Percentiles rank a stretch among this genome's conserved stretches.
Evolutionary conservation across 2,888 invertebrate genomes (phyloP).

Genomic region (Ormyrus pomaceus): DNA sequence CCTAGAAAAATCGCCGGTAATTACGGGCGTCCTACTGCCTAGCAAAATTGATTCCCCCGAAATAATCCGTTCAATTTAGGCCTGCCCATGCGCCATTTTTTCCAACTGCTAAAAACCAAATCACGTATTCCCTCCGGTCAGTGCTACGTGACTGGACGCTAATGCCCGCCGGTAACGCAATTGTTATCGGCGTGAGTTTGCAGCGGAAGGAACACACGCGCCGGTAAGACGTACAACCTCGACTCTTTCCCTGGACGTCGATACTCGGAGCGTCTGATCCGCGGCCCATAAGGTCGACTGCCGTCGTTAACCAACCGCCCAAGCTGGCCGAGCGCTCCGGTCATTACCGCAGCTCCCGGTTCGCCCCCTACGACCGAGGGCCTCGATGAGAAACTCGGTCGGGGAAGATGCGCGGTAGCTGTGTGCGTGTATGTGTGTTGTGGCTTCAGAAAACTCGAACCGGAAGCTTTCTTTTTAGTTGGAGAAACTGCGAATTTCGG

Average conservation of each 20-base stretch:
- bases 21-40: no score
- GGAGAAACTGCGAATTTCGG: neutral
- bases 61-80: slow-evolving; percentile 32
- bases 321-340: slow-evolving; percentile 1
- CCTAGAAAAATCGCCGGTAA: no score
- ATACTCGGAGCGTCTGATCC: slow-evolving; percentile 29
- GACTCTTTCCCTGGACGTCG: neutral
- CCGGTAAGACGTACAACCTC: neutral
- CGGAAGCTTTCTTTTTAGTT: neutral
- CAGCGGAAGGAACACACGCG: neutral
- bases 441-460: neutral
- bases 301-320: slow-evolving; percentile 3
- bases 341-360: slow-evolving; percentile 12
- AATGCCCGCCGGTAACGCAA: slow-evolving; percentile 14
- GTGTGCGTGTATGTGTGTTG: no score
- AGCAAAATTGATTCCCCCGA: slow-evolving; percentile 15
- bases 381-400: no score
- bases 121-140: slow-evolving; percentile 15
- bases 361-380: no score
- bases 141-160: neutral
- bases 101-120: slow-evolving; percentile 27
- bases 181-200: slow-evolving; percentile 6
- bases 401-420: no score
- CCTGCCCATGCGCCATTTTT: neutral
- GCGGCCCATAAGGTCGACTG: neutral